A percentile compares a stretch with the other conserved stretches of the same genome.
Conservation (phyloP, 1,140 invertebrate species). For the Lordiphosa mommai region DNA sequence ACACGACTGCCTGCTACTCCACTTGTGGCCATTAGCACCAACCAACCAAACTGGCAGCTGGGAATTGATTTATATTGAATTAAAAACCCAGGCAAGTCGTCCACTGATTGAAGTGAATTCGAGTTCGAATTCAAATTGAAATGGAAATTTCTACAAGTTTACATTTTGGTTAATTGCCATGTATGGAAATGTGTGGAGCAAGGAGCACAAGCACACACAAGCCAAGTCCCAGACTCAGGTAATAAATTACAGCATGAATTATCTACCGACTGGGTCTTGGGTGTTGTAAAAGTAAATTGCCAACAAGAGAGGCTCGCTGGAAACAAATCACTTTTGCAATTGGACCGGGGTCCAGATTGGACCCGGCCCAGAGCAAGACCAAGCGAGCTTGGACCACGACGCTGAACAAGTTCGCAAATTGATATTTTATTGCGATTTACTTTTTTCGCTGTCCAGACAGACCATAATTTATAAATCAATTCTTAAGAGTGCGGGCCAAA, state of each 20-base stretch:
- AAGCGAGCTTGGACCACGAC: not conserved
- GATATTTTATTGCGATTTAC: slow-evolving; percentile 57
- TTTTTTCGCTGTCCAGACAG: slow-evolving; percentile 11
- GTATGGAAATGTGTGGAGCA: slow-evolving; percentile 40
- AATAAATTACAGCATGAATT: slow-evolving; percentile 56
- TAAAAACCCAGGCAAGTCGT: slow-evolving; percentile 21
- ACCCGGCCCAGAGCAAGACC: not conserved
- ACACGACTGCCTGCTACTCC: slow-evolving; percentile 17
- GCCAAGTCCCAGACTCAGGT: not conserved
- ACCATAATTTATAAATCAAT: slow-evolving; percentile 51
- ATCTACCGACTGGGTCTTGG: slow-evolving; percentile 25
- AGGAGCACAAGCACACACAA: not conserved
- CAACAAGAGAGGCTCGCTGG: slow-evolving; percentile 21
- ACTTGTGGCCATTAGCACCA: slow-evolving; percentile 51
- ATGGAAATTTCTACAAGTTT: slow-evolving; percentile 38
- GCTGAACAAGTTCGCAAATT: slow-evolving; percentile 47
- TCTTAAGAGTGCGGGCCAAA: slow-evolving; percentile 24
- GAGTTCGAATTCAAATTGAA: slow-evolving; percentile 3
- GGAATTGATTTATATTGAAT: slow-evolving; percentile 57
- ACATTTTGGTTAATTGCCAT: slow-evolving; percentile 48
- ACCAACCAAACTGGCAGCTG: slow-evolving; percentile 26
- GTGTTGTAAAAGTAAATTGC: slow-evolving; percentile 56
- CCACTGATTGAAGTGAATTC: slow-evolving; percentile 54
- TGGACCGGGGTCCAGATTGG: too few species aligned
- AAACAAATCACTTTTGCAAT: slow-evolving; percentile 56